Base-by-base conservation (phyloP, 2,113 vertebrate genomes). In the Tichodroma muraria region DNA sequence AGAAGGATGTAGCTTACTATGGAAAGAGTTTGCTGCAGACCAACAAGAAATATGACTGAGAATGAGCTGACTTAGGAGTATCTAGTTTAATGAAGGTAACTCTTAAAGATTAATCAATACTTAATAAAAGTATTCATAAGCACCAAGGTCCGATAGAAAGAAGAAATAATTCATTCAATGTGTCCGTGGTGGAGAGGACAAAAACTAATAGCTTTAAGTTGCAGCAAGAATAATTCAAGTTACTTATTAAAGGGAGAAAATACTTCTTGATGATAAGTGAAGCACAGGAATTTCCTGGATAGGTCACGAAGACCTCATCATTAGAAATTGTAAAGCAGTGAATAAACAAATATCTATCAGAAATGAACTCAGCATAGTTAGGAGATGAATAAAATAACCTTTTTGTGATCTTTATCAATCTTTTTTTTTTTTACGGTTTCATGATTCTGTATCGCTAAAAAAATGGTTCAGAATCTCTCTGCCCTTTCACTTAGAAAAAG, bases 231-330 rank as follows among this genome's bases (percentile, higher is more conserved):
- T 63, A 75, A 71, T 68, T 56, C 44, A 68, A 80, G 88, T 94
- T 93, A 95, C 72, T 95, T 88, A 94, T 92, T 95, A 96, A 86
- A 77, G 49, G 18, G 83, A 33, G 88, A 88, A 91, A 88, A 49
- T 63, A 63, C 8, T 81, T 86, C 60, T 86, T 84, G 94, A 71
- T 90, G 69, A 60, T 83, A 95, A 96, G 53, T 57, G 88, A 95
- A 94, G 64, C 77, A 72, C 72, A 94, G 77, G 83, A 96, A 96
- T 96, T 96, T 96, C 80, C 83, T 90, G 77, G 52, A 92, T 56
- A 89, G 94, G 92, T 94, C 90, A 93, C 5, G 69, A 85, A 95
- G 90, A 93, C 88, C 86, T 94, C 88, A 68, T 53, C 11, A 71
- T 75, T 75, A 93, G 52, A 92, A 94, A 88, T 4, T 75, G 60